These are phyloP conservation scores for Chondrilla cf. caribensis DNA, from an alignment of 37 sponge, comb jelly and placozoan species.

Conservation along the genomic window DNA sequence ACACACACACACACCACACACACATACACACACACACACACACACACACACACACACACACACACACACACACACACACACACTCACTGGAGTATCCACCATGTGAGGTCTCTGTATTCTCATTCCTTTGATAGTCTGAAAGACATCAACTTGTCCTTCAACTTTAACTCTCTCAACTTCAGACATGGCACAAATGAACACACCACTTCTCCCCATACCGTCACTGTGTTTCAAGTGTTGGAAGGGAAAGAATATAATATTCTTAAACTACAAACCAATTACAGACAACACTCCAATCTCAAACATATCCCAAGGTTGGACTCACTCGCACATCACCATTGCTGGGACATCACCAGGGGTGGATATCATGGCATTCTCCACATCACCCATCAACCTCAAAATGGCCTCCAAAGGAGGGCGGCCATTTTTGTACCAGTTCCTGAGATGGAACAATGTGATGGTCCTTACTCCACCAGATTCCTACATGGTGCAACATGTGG, in stretches of 20 bases:
- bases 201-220: conserved; percentile 24
- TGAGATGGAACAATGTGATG: neutral
- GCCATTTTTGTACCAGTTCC: neutral
- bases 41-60: too few species aligned
- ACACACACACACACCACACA: too few species aligned
- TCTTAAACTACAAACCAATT: neutral
- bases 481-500: too few species aligned
- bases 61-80: too few species aligned
- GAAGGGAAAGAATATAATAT: neutral
- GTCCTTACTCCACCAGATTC: too few species aligned
- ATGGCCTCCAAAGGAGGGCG: neutral
- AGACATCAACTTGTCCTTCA: conserved; percentile 24
- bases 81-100: conserved; percentile 13
- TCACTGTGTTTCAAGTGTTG: too few species aligned
- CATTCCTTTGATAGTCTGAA: conserved; percentile 16
- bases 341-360: neutral
- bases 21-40: too few species aligned
- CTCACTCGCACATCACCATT: conserved; percentile 25
- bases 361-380: neutral
- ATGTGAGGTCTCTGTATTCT: conserved; percentile 24
- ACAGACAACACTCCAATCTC: neutral
- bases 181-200: conserved; percentile 17
- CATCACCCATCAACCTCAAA: conserved; percentile 10
- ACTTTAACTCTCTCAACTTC: conserved; percentile 27
- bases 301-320: neutral